phyloP scores from a whole-genome alignment of 2,888 invertebrate genomes.

The Orchestes rusci region DNA sequence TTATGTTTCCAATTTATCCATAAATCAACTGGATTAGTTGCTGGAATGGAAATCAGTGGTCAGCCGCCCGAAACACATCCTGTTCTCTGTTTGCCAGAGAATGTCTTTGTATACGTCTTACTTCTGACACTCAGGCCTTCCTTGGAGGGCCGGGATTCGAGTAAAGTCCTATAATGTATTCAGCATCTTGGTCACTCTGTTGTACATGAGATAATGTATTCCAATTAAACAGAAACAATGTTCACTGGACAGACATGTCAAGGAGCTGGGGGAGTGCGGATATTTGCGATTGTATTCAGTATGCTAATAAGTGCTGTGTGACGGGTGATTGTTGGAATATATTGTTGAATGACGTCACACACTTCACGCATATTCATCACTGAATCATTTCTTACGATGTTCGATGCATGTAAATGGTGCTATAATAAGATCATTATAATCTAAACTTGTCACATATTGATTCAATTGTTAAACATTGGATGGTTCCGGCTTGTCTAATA shows the following conservation, averaged over 20 bases:
- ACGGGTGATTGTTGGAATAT: too few relatives aligned
- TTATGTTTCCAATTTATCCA: too few relatives aligned
- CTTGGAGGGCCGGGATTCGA: conserved; percentile 27
- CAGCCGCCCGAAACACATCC: conserved; percentile 15
- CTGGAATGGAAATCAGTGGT: conserved; percentile 23
- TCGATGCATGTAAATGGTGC: too few relatives aligned
- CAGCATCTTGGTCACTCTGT: conserved; percentile 36
- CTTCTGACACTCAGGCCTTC: conserved; percentile 18
- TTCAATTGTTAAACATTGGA: too few relatives aligned
- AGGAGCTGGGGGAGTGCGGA: conserved; percentile 15
- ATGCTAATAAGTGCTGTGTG: too few relatives aligned
- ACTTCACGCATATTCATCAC: too few relatives aligned
- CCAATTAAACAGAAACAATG: conserved; percentile 35
- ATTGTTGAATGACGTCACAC: too few relatives aligned
- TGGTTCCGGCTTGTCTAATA: too few relatives aligned
- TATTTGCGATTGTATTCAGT: conserved; percentile 18
- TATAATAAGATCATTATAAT: too few relatives aligned
- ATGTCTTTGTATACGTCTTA: conserved; percentile 21
- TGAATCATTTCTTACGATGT: too few relatives aligned
- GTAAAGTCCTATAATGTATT: conserved; percentile 35
- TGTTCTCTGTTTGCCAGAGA: conserved; percentile 6
- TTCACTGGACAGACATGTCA: conserved; percentile 30
- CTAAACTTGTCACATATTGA: too few relatives aligned
- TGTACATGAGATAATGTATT: conserved; percentile 36
- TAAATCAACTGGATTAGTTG: too few relatives aligned